phyloP scores from a whole-genome alignment of 2,888 invertebrate species.

The Encarsia formosa region DNA sequence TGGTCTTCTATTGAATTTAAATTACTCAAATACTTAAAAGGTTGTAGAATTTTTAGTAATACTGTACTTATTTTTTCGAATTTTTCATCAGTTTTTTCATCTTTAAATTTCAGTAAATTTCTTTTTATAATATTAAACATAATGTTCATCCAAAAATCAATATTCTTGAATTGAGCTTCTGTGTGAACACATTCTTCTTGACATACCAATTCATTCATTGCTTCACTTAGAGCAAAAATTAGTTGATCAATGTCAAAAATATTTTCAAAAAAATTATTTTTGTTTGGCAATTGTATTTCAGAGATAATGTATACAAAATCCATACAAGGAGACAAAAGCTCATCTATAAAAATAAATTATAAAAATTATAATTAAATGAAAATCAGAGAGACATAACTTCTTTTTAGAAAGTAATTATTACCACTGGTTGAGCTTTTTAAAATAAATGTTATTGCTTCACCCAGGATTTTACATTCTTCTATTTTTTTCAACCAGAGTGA shows the following conservation, averaged over 20 bases:
- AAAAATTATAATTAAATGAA: too few relatives aligned
- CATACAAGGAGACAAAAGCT: constrained; percentile 37
- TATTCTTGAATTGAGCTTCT: constrained; percentile 28
- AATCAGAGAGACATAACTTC: not conserved
- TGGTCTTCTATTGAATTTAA: constrained; percentile 35
- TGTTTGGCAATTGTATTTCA: constrained; percentile 25
- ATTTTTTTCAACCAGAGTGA: constrained; percentile 38
- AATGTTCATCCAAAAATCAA: constrained; percentile 39
- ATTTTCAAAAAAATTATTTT: constrained; percentile 30
- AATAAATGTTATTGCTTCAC: constrained; percentile 65
- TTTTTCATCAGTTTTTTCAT: constrained; percentile 20
- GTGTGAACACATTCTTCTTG: constrained; percentile 26
- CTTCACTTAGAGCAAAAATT: constrained; percentile 35
- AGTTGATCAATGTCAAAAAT: constrained; percentile 34
- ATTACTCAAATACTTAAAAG: constrained; percentile 33
- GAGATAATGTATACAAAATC: constrained; percentile 38
- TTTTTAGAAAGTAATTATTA: constrained; percentile 19
- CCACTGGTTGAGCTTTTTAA: constrained; percentile 68
- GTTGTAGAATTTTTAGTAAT: constrained; percentile 34
- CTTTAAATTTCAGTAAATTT: constrained; percentile 25
- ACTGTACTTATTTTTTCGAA: constrained; percentile 32
- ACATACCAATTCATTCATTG: constrained; percentile 35
- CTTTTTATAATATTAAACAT: constrained; percentile 31
- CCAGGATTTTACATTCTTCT: constrained; percentile 50
- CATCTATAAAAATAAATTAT: constrained; percentile 31